Evolutionary conservation across 2,888 invertebrate genomes (phyloP), one percentile per base, ranked within the genome.

Genomic region (Eupithecia dodoneata): DNA sequence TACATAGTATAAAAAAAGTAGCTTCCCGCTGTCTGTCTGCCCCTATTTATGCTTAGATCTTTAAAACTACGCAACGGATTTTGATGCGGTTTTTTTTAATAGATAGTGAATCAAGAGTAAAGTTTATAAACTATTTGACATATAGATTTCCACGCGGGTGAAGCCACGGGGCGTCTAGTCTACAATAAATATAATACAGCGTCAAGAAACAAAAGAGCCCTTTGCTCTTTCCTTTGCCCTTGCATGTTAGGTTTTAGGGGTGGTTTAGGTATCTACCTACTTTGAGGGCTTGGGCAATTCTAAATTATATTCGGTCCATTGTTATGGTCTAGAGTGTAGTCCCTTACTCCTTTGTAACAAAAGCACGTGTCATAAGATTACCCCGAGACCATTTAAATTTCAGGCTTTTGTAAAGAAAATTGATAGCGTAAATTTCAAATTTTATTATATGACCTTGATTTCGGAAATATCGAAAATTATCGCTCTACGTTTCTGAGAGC

Each of bases 261-360:
- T 63, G 63, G 30, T 63, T 63, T 63, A 30, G 63, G 30, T 30
- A 63, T 12, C 30, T 59, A 9, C 63, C 10, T 69, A 69, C 67
- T 45, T 69, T 0, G 44, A n/a, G 82, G 75, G 82, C 79, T 79
- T 81, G 83, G 83, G 82, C 80, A 80, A 83, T 79, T 85, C 82
- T 82, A 84, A 86, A 86, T 87, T 85, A 85, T 80, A 83, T 82
- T 82, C 84, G 85, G 75, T 81, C 83, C 82, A 87, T 90, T 89
- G 87, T 90, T 88, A 85, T 85, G 83, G 9, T 41, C 42, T 77
- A 83, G 78, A 83, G 81, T 75, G 78, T 78, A 80, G 63, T 30
- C 76, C 80, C 78, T 78, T 79, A 79, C 80, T 83, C 74, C 72
- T 79, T 82, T 85, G 55, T 69, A 76, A 73, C 59, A 73, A 73